Percentiles rank a stretch among this genome's conserved stretches.
Evolutionary conservation across 2,797 vertebrate genomes (phyloP).

Genomic region (Microhierax caerulescens): DNA sequence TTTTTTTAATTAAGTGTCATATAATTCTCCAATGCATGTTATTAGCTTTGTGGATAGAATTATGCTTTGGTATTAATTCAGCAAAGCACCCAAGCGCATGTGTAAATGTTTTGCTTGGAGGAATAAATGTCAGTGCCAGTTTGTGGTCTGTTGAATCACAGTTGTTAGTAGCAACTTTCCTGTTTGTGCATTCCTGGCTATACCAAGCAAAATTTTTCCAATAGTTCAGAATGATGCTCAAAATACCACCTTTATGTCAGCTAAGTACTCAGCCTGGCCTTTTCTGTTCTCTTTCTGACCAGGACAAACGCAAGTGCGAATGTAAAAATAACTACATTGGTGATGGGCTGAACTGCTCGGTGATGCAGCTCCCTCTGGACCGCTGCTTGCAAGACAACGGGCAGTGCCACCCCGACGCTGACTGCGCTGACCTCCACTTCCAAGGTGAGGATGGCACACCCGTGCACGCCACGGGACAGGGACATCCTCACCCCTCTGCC

Average conservation of each 20-base stretch:
- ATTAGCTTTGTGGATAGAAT: background rate
- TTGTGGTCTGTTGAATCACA: background rate
- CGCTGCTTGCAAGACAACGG: slow-evolving; percentile 90
- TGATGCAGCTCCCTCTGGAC: slow-evolving; percentile 81
- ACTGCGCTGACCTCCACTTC: slow-evolving; percentile 88
- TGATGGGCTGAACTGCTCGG: slow-evolving; percentile 84
- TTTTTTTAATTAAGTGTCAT: background rate
- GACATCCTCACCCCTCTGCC: too few relatives aligned
- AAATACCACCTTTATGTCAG: background rate
- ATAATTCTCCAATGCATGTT: background rate
- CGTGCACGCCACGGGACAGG: rapidly evolving
- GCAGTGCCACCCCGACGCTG: slow-evolving; percentile 83
- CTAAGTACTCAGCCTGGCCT: background rate
- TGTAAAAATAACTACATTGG: slow-evolving; percentile 89
- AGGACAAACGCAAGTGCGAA: slow-evolving; percentile 85
- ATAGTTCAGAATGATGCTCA: background rate
- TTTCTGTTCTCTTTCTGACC: background rate
- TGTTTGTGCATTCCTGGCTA: background rate
- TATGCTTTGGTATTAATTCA: background rate
- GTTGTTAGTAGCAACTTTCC: background rate
- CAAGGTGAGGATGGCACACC: slow-evolving; percentile 79
- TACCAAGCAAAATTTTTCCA: background rate
- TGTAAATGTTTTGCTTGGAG: background rate
- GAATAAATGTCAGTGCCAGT: background rate
- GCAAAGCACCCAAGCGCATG: background rate